These are phyloP conservation scores for Heliconius hortense DNA, from an alignment of 2,888 invertebrate species.

Conservation along the genomic window DNA sequence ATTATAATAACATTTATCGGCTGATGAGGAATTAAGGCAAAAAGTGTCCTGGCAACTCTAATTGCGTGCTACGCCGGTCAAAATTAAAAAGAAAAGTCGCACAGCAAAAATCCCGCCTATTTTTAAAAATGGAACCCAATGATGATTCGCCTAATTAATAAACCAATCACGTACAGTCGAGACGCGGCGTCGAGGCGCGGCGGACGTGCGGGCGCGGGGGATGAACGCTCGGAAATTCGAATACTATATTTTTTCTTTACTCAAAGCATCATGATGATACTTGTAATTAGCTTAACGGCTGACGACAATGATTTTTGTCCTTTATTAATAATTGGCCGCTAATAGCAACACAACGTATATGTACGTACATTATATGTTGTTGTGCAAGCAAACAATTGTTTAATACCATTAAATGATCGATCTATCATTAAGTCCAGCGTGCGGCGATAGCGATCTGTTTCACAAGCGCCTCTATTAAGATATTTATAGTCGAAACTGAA, in stretches of 20 bases:
- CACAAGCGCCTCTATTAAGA: slow-evolving; percentile 49
- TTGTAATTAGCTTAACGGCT: slow-evolving; percentile 78
- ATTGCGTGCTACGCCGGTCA: slow-evolving; percentile 77
- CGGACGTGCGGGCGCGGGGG: slow-evolving; percentile 81
- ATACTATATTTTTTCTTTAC: slow-evolving; percentile 79
- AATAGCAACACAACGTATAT: slow-evolving; percentile 50
- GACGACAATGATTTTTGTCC: slow-evolving; percentile 68
- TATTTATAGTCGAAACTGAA: slow-evolving; percentile 24
- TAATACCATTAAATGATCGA: slow-evolving; percentile 48
- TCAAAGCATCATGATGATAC: slow-evolving; percentile 73
- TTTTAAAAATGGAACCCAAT: slow-evolving; percentile 74
- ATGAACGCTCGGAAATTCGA: slow-evolving; percentile 80
- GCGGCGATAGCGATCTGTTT: slow-evolving; percentile 51
- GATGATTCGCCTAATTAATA: slow-evolving; percentile 83
- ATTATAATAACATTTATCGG: slow-evolving; percentile 64
- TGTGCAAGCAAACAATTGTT: slow-evolving; percentile 42
- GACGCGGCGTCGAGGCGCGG: slow-evolving; percentile 80
- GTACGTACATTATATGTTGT: slow-evolving; percentile 53
- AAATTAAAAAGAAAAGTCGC: slow-evolving; percentile 80
- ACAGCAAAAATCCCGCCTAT: slow-evolving; percentile 81
- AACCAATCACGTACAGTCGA: slow-evolving; percentile 82
- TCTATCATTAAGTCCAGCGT: slow-evolving; percentile 55
- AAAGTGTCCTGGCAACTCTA: slow-evolving; percentile 74
- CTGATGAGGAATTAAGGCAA: slow-evolving; percentile 67
- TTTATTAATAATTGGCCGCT: slow-evolving; percentile 57